A percentile compares a stretch with the other conserved stretches of the same genome.
Conservation (phyloP, 1,140 invertebrate species). For the Drosophila virilis region DNA sequence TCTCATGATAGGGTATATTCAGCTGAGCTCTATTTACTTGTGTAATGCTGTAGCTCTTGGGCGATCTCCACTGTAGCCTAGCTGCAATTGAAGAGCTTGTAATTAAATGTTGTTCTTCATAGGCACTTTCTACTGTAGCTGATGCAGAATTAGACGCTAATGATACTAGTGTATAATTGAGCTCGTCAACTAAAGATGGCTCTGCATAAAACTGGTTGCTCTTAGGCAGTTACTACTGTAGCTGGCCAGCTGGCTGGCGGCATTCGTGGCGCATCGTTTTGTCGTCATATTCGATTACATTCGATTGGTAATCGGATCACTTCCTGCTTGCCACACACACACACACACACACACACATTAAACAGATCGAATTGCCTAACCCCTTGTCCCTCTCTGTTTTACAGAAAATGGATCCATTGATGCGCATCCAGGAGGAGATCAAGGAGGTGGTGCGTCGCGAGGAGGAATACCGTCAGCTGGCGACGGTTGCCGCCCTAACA, state of each 20-base stretch:
- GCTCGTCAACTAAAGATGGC: background rate
- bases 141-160: background rate
- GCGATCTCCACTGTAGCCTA: no score
- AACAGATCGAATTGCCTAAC: constrained; percentile 22
- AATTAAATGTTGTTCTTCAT: no score
- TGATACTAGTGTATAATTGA: background rate
- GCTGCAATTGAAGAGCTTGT: no score
- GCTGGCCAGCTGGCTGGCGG: constrained; percentile 2
- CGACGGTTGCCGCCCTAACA: constrained; percentile 75
- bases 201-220: background rate
- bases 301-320: constrained; percentile 49
- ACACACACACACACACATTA: background rate
- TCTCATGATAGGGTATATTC: no score
- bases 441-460: constrained; percentile 89
- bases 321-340: constrained; percentile 40
- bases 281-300: constrained; percentile 55
- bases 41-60: no score
- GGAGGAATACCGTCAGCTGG: constrained; percentile 87
- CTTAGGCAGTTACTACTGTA: constrained; percentile 10
- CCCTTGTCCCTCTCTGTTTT: background rate
- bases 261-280: constrained; percentile 6
- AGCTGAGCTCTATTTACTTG: no score
- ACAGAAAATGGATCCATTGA: constrained; percentile 87
- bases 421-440: constrained; percentile 89
- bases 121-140: background rate